Base-by-base conservation (phyloP, 2,888 invertebrate species). In the Mythimna albipuncta region DNA sequence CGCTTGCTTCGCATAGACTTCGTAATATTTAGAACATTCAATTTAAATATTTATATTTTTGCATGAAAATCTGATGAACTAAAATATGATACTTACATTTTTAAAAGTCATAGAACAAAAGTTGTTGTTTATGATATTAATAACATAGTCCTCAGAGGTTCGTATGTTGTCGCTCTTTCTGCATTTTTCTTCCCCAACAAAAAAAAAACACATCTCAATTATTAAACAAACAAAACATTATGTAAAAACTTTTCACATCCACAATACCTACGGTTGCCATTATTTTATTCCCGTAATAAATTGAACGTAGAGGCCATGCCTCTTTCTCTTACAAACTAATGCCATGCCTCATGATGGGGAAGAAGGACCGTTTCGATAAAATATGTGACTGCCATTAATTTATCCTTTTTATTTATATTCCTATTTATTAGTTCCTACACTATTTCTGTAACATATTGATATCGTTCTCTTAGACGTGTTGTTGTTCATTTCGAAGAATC, bases 371-470 rank as follows among this genome's bases (percentile, higher is more conserved):
- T 70, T 72, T 62, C 71, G 65, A 85, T 79, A 84, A 84, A 83
- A 79, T 84, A 85, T 85, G 79, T 72, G 75, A 47, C 72, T 69
- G 47, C 72, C 69, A 85, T 81, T 85, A 72, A 73, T 81, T 81
- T 81, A 66, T 76, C 77, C 72, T 72, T 77, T 82, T 84, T 81
- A 83, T 84, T 84, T 84, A 84, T 84, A 70, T 68, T 75, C 52
- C 63, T 69, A 77, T 85, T 75, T 78, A 81, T 85, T 70, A 50
- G 69, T 75, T 82, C 64, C 64, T 69, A 69, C 52, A 68, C 72
- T 54, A 70, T 69, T 70, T 54, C 61, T 71, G 21, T 69, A 69
- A 77, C 71, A 65, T 77, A 72, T 74, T 54, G 72, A 54, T 64
- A 55, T 62, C 62, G n/a, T 69, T 50, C 13, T 67, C 55, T 64